A percentile compares a stretch with the other conserved stretches of the same genome.
Evolutionary conservation across 2,888 invertebrate genomes (phyloP).

Genomic region (Stenoptilia bipunctidactyla): DNA sequence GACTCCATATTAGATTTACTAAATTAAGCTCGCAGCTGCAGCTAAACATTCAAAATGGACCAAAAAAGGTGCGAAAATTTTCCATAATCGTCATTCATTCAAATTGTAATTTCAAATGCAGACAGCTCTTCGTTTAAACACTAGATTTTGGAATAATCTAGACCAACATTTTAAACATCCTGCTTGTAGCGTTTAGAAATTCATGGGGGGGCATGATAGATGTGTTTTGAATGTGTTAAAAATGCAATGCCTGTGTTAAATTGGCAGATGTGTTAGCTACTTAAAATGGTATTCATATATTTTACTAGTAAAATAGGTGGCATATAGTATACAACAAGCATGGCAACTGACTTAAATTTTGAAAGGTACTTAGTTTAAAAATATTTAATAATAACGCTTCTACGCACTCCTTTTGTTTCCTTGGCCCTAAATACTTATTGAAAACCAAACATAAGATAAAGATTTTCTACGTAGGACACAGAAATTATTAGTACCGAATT

Average conservation of each 20-base stretch:
- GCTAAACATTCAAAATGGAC: no score
- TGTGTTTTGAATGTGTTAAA: constrained; percentile 47
- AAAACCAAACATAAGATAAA: no score
- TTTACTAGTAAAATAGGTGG: no score
- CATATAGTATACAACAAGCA: no score
- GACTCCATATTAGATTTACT: no score
- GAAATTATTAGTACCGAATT: no score
- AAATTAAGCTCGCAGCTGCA: no score
- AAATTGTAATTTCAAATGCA: constrained; percentile 1
- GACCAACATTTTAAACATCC: constrained; percentile 22
- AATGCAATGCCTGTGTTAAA: constrained; percentile 48
- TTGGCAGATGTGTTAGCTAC: constrained; percentile 39
- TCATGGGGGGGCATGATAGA: constrained; percentile 28
- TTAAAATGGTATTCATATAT: no score
- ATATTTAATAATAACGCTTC: background rate
- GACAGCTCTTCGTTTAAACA: background rate
- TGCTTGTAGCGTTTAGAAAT: constrained; percentile 4
- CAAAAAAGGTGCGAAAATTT: background rate
- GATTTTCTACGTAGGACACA: no score
- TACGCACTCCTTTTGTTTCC: no score
- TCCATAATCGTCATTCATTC: background rate
- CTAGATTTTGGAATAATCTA: constrained; percentile 11
- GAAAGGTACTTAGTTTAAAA: constrained; percentile 23
- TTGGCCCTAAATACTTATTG: no score
- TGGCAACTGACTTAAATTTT: constrained; percentile 6